A percentile compares a stretch with the other conserved stretches of the same genome.
phyloP scores from a whole-genome alignment of 2,797 vertebrate species.

The Remorina albescens region DNA sequence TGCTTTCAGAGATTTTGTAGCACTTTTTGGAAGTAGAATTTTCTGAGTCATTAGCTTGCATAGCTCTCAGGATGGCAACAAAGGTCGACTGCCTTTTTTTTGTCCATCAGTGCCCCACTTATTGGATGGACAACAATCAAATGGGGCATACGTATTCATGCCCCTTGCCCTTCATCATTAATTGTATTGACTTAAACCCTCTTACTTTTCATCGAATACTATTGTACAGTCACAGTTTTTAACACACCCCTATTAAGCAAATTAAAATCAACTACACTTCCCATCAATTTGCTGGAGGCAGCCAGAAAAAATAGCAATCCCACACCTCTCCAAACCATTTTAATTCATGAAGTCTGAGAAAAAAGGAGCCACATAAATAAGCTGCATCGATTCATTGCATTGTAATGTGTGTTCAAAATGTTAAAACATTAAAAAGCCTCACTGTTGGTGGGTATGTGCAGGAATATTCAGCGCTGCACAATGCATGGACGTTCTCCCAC shows the following conservation, averaged over 20 bases:
- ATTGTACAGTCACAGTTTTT: too few relatives aligned
- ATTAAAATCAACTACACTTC: too few relatives aligned
- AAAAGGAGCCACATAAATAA: background rate
- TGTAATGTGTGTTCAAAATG: background rate
- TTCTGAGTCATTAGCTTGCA: constrained; percentile 3
- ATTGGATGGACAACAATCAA: background rate
- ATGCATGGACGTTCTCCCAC: constrained; percentile 39
- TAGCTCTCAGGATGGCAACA: background rate
- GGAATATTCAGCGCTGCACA: constrained; percentile 21
- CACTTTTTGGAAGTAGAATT: background rate
- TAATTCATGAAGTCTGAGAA: too few relatives aligned
- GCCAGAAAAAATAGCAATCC: too few relatives aligned
- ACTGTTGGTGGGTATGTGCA: constrained; percentile 23
- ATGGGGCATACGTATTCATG: too few relatives aligned
- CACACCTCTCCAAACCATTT: too few relatives aligned
- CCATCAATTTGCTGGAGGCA: too few relatives aligned
- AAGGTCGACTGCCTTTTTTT: background rate
- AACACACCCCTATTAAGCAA: too few relatives aligned
- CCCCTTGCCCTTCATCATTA: background rate
- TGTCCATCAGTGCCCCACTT: background rate
- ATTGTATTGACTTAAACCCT: background rate
- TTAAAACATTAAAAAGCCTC: constrained; percentile 3
- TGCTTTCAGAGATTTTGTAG: background rate
- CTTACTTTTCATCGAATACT: background rate
- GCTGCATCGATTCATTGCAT: background rate